These are phyloP conservation scores for Flabesymbios commensalis DNA, from an alignment of 2,888 invertebrate species.

Conservation along the genomic window DNA sequence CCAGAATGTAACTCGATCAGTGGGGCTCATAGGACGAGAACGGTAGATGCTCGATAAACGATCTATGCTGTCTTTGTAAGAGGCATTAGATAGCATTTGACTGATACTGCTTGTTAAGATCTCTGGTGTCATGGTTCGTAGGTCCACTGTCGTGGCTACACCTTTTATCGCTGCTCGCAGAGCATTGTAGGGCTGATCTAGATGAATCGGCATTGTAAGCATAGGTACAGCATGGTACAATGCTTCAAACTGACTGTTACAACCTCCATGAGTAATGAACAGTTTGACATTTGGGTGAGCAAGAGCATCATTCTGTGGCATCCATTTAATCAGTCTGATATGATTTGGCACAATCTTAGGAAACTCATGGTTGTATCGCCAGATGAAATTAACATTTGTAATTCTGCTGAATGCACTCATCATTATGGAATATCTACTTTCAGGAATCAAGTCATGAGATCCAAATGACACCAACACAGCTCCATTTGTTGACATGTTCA, in stretches of 20 bases:
- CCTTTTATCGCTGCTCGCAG: not conserved
- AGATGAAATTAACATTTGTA: too few relatives aligned
- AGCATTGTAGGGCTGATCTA: not conserved
- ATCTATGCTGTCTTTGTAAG: not conserved
- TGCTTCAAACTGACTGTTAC: not conserved
- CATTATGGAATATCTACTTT: too few relatives aligned
- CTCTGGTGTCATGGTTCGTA: not conserved
- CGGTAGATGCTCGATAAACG: not conserved
- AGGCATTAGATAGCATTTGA: not conserved
- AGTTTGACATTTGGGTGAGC: not conserved
- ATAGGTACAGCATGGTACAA: conserved; percentile 1
- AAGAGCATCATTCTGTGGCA: not conserved
- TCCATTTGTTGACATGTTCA: too few relatives aligned
- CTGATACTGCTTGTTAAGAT: not conserved
- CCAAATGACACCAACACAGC: too few relatives aligned
- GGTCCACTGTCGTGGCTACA: not conserved
- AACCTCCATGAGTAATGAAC: not conserved
- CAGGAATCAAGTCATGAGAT: too few relatives aligned
- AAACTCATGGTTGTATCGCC: too few relatives aligned
- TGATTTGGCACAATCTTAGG: too few relatives aligned
- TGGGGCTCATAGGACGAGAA: not conserved
- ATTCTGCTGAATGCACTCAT: too few relatives aligned
- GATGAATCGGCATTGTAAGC: not conserved
- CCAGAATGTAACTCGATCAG: not conserved
- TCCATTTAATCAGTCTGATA: too few relatives aligned